phyloP scores from a whole-genome alignment of 2,797 vertebrate genomes.

The Microctenopoma lineatum region DNA sequence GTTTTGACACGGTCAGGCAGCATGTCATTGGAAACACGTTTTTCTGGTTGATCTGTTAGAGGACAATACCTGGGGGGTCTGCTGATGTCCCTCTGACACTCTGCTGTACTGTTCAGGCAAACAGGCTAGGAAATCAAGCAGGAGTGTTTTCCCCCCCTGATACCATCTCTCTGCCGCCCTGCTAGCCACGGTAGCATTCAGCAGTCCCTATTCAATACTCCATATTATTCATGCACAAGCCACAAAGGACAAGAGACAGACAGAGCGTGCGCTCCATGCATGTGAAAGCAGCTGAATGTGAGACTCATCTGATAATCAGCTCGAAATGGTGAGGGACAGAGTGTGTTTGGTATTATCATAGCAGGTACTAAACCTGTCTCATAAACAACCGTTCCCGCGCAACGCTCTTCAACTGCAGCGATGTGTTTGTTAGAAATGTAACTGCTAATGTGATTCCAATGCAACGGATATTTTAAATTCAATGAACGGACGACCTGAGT shows the following conservation, averaged over 20 bases:
- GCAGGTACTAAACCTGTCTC: conserved; percentile 13
- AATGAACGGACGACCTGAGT: no score
- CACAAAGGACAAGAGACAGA: conserved; percentile 54
- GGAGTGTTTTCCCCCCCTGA: conserved; percentile 47
- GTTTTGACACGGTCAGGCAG: conserved; percentile 33
- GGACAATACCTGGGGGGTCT: conserved; percentile 45
- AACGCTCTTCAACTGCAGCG: no score
- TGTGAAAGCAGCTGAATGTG: conserved; percentile 55
- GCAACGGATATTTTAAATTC: no score
- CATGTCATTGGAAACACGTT: conserved; percentile 55
- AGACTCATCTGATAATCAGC: conserved; percentile 50
- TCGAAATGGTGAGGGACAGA: conserved; percentile 36
- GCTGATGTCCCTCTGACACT: conserved; percentile 67
- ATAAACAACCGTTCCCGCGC: neutral
- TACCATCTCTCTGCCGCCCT: conserved; percentile 56
- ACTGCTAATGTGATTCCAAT: no score
- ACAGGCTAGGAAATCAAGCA: conserved; percentile 67
- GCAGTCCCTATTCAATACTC: conserved; percentile 54
- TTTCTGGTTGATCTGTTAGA: conserved; percentile 53
- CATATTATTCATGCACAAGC: conserved; percentile 54
- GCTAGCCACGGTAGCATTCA: conserved; percentile 45
- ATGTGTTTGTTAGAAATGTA: no score
- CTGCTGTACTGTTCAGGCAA: conserved; percentile 60
- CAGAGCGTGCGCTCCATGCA: conserved; percentile 45
- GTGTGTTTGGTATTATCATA: conserved; percentile 16